These are phyloP conservation scores for Polietes domitor DNA, from an alignment of 2,888 invertebrate genomes.

Conservation along the genomic window DNA sequence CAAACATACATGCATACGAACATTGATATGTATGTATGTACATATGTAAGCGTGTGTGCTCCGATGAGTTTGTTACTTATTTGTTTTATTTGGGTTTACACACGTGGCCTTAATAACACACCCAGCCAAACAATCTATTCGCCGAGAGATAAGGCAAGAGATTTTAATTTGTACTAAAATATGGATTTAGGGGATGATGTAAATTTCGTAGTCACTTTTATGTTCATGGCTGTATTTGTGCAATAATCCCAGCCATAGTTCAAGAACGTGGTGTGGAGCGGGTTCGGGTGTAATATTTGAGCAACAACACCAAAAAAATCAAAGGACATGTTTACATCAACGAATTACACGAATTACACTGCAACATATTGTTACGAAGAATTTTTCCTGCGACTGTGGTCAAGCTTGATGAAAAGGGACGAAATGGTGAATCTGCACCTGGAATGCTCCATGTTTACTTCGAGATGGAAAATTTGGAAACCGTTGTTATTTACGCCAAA, in stretches of 20 bases:
- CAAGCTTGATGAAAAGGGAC: no score
- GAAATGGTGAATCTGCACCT: no score
- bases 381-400: no score
- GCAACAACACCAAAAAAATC: background rate
- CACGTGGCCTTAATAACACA: slow-evolving; percentile 52
- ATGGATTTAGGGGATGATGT: slow-evolving; percentile 42
- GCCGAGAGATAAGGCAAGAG: slow-evolving; percentile 4
- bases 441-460: no score
- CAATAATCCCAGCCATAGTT: background rate
- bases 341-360: background rate
- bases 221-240: slow-evolving; percentile 1
- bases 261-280: background rate
- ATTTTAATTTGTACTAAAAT: slow-evolving; percentile 48
- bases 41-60: background rate
- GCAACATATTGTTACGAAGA: no score
- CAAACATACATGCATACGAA: background rate
- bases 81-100: slow-evolving; percentile 43
- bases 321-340: background rate
- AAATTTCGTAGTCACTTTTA: slow-evolving; percentile 26
- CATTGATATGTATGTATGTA: background rate
- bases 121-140: slow-evolving; percentile 34
- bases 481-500: no score
- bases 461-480: no score
- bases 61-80: slow-evolving; percentile 31
- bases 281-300: background rate